phyloP scores from a whole-genome alignment of 1,140 invertebrate genomes.

The Drosophila bocki region DNA sequence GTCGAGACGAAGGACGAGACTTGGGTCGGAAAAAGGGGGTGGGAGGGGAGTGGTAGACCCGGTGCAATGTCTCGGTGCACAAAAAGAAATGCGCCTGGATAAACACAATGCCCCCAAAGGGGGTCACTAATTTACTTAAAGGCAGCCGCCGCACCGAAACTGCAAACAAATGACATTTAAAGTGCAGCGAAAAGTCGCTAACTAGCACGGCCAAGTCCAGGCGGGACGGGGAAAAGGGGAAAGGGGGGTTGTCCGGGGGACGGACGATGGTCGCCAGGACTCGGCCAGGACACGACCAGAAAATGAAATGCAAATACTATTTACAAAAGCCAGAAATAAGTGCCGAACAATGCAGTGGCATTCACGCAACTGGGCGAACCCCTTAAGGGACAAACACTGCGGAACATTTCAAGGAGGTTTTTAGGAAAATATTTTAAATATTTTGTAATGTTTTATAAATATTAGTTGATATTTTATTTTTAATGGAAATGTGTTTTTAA shows the following conservation, averaged over 20 bases:
- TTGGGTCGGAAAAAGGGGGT: background rate
- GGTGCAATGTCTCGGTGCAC: slow-evolving; percentile 58
- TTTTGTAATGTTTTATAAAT: background rate
- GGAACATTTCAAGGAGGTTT: background rate
- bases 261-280: slow-evolving; percentile 27
- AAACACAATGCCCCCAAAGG: slow-evolving; percentile 63
- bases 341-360: slow-evolving; percentile 64
- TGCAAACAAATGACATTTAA: slow-evolving; percentile 79
- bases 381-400: slow-evolving; percentile 24
- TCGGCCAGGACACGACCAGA: slow-evolving; percentile 45
- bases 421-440: background rate
- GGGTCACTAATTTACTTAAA: slow-evolving; percentile 79
- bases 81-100: slow-evolving; percentile 75
- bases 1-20: slow-evolving; percentile 28
- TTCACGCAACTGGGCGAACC: slow-evolving; percentile 31
- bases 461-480: background rate
- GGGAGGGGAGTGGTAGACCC: background rate
- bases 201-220: slow-evolving; percentile 55
- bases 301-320: slow-evolving; percentile 82
- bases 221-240: background rate
- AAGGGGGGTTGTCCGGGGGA: slow-evolving; percentile 1
- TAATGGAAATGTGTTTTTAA: background rate
- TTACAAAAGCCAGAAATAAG: slow-evolving; percentile 77
- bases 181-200: slow-evolving; percentile 82
- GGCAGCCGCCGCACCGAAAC: slow-evolving; percentile 66